Evolutionary conservation across 2,888 invertebrate genomes (phyloP).

Genomic region (Nymphalis c-album): DNA sequence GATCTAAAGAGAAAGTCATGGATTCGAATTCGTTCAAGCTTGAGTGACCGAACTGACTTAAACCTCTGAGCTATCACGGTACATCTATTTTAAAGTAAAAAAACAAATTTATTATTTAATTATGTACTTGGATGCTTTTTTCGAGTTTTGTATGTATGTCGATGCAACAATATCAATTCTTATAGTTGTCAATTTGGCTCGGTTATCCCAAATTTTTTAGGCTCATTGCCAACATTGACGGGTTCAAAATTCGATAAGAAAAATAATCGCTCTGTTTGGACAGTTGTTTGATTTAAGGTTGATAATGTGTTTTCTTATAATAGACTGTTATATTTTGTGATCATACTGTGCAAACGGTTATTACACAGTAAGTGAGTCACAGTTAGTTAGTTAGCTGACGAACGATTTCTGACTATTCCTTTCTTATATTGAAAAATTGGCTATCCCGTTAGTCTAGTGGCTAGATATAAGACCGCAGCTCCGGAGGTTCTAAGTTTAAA

Average conservation of each 20-base stretch:
- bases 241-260: conserved; percentile 34
- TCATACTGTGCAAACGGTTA: too few species aligned
- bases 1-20: background rate
- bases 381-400: too few species aligned
- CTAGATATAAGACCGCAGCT: too few species aligned
- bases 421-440: too few species aligned
- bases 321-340: conserved; percentile 2
- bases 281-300: conserved; percentile 32
- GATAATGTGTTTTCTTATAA: conserved; percentile 24
- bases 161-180: conserved; percentile 32
- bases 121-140: conserved; percentile 1
- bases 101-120: too few species aligned
- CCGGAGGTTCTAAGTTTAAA: too few species aligned
- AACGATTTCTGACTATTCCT: too few species aligned
- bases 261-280: conserved; percentile 32
- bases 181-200: conserved; percentile 37
- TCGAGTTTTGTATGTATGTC: conserved; percentile 2
- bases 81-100: too few species aligned
- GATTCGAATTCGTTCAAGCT: background rate
- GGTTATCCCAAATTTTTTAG: conserved; percentile 33
- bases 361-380: too few species aligned
- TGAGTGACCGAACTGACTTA: background rate
- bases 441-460: too few species aligned
- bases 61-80: too few species aligned
- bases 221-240: conserved; percentile 35